These are phyloP conservation scores for Tapirus indicus DNA, from an alignment of 2,797 vertebrate genomes.

Conservation along the genomic window DNA sequence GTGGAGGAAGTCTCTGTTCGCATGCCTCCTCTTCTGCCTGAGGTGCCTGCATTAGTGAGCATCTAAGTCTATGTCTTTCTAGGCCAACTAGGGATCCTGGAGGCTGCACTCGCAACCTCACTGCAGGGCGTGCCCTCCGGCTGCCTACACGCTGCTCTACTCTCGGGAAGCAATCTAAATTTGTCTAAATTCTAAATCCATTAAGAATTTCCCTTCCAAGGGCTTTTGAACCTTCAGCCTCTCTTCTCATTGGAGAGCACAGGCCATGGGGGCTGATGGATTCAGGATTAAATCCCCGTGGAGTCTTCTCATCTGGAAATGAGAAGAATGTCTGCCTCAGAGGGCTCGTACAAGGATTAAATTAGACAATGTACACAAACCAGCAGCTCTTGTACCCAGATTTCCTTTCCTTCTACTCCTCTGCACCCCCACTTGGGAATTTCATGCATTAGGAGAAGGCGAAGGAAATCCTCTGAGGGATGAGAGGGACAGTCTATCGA, in stretches of 20 bases:
- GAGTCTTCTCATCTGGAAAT: not conserved
- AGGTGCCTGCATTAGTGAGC: not conserved
- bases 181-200: not conserved
- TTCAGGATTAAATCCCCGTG: not conserved
- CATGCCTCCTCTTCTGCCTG: not conserved
- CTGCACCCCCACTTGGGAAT: not conserved
- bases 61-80: not conserved
- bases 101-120: not conserved
- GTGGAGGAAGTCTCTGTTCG: not conserved
- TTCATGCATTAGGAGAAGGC: not conserved
- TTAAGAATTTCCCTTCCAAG: not conserved
- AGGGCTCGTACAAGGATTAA: not conserved
- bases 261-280: not conserved
- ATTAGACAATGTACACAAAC: not conserved
- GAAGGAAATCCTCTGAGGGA: not conserved
- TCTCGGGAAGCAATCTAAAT: not conserved
- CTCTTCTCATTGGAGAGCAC: not conserved
- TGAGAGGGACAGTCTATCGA: not conserved
- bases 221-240: not conserved
- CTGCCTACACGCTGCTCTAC: rapidly evolving
- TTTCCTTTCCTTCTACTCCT: not conserved
- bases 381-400: not conserved
- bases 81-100: not conserved
- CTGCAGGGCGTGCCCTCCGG: not conserved
- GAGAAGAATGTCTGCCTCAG: not conserved